A percentile compares a stretch with the other conserved stretches of the same genome.
phyloP scores from a whole-genome alignment of 2,888 invertebrate genomes.

The Chymomyza caudatula region DNA sequence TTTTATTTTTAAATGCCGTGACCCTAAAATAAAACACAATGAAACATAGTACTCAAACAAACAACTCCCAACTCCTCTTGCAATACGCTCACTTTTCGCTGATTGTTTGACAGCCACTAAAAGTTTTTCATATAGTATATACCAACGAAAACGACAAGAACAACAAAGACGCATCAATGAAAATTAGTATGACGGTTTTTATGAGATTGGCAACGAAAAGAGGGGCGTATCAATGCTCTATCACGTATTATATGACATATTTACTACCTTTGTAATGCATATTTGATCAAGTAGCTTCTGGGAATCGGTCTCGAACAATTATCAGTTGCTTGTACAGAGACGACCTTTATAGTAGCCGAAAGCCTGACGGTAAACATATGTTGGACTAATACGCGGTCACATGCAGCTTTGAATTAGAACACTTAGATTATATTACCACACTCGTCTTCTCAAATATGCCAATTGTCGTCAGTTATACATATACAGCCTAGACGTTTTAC shows the following conservation, averaged over 20 bases:
- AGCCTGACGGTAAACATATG: too few relatives aligned
- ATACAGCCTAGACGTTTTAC: too few relatives aligned
- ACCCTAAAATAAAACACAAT: background rate
- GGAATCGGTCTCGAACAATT: too few relatives aligned
- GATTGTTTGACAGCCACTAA: background rate
- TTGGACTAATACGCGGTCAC: too few relatives aligned
- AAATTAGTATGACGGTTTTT: background rate
- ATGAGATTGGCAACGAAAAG: background rate
- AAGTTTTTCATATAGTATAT: background rate
- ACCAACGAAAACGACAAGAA: background rate
- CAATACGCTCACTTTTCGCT: too few relatives aligned
- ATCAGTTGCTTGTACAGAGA: too few relatives aligned
- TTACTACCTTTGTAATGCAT: background rate
- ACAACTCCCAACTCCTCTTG: background rate
- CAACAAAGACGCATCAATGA: background rate
- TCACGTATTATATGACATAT: background rate
- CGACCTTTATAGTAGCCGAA: too few relatives aligned
- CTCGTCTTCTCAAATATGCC: too few relatives aligned
- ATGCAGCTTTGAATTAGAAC: too few relatives aligned
- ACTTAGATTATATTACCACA: too few relatives aligned
- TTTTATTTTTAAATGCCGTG: conserved; percentile 43
- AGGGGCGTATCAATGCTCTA: too few relatives aligned
- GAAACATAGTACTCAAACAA: background rate
- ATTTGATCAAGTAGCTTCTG: conserved; percentile 1
- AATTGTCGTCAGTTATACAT: too few relatives aligned